These are phyloP conservation scores for Ceyx margarethae DNA, from an alignment of 2,113 vertebrate genomes.

Conservation along the genomic window DNA sequence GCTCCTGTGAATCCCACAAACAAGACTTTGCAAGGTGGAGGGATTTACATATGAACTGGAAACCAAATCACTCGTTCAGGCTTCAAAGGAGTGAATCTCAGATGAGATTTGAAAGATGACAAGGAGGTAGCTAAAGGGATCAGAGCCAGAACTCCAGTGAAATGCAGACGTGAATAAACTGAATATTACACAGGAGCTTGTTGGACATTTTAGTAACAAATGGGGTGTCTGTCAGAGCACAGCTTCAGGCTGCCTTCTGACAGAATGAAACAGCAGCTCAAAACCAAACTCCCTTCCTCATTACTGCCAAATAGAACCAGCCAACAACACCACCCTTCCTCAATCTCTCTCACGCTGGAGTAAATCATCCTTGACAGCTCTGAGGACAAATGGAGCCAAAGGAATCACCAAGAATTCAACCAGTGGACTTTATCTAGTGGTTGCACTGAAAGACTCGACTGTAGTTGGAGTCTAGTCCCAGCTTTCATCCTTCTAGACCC, in stretches of 20 bases:
- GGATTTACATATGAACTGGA: neutral
- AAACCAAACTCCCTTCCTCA: neutral
- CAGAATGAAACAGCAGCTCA: neutral
- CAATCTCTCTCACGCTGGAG: fast-evolving
- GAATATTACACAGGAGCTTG: neutral
- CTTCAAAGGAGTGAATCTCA: neutral
- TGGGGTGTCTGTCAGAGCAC: neutral
- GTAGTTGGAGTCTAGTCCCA: neutral
- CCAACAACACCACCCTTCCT: neutral
- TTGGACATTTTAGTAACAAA: neutral
- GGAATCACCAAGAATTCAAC: neutral
- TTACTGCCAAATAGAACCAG: fast-evolving
- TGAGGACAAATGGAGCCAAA: neutral
- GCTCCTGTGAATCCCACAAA: neutral
- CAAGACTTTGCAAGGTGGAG: neutral
- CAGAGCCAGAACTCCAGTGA: neutral
- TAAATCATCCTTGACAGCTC: neutral
- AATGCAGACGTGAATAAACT: neutral
- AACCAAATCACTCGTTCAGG: neutral
- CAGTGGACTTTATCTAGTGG: neutral
- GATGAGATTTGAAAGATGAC: neutral
- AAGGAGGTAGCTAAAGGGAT: neutral
- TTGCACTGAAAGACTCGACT: neutral
- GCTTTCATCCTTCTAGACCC: neutral
- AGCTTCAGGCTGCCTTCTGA: neutral